These are phyloP conservation scores for Pangasius krempfi DNA, from an alignment of 2,797 vertebrate genomes.

Conservation along the genomic window DNA sequence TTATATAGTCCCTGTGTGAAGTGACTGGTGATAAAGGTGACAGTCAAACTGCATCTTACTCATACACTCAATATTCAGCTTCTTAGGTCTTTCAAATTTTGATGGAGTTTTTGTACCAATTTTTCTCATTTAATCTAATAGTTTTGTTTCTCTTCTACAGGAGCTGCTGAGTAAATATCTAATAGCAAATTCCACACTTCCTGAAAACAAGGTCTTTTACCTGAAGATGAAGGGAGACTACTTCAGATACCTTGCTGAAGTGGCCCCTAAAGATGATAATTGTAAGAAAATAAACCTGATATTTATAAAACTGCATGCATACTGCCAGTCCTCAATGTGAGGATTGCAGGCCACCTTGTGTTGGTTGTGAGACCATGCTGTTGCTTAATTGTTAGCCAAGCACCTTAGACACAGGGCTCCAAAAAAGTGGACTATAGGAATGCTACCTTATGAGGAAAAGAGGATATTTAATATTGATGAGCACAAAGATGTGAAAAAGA, in stretches of 20 bases:
- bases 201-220: conserved; percentile 97
- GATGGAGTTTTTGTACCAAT: not conserved
- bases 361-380: not conserved
- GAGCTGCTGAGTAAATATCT: conserved; percentile 86
- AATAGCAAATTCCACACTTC: conserved; percentile 82
- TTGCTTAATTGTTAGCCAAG: not conserved
- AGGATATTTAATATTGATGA: not conserved
- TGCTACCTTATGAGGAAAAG: not conserved
- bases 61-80: not conserved
- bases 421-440: not conserved
- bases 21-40: not conserved
- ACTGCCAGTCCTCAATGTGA: not conserved
- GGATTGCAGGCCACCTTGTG: not conserved
- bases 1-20: not conserved
- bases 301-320: not conserved
- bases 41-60: not conserved
- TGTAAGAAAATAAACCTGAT: conserved; percentile 70
- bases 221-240: conserved; percentile 99
- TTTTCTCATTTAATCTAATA: conserved; percentile 32
- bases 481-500: not conserved
- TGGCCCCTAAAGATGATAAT: conserved; percentile 83
- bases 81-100: not conserved
- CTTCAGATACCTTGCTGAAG: conserved; percentile 96
- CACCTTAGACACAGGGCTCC: too few relatives aligned
- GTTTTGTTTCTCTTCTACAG: conserved; percentile 72